Evolutionary conservation across 2,797 vertebrate species (phyloP), one percentile per base, ranked within the genome.

Genomic region (Silurus lanzhouensis): DNA sequence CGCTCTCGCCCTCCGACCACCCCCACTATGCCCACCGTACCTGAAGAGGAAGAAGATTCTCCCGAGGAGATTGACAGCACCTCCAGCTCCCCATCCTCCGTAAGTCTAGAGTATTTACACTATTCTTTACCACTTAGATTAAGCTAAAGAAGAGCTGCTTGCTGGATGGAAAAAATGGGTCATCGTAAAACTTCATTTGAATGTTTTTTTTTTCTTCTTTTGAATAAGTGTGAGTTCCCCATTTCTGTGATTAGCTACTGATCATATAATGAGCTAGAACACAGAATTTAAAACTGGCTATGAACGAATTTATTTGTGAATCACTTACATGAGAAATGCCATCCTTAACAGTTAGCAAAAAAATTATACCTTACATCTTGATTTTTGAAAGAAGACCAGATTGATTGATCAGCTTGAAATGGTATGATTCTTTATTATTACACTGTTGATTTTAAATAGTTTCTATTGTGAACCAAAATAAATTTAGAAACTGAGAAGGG

Each of bases 31-130:
- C 97, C 98, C 93, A 97, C 96, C 44, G 91, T 96, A 90, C 97
- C 98, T 0, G 97, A 98, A 92, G 97, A 98, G 48, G 96, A 97
- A 83, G 97, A 97, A 93, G 97, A 97, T 91, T 95, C 96, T 71
- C 94, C 95, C 5, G 97, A 97, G 89, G 94, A 96, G 84, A 91
- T 96, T 86, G 94, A 96, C 91, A 94, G 94, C 90, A 93, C 92
- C 85, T 95, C 95, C 89, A 94, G 93, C 84, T 93, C 94, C 66
- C 93, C 95, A 25, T 93, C 92, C 89, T 95, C 95, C 92, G 98
- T 99, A 92, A 98, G 95, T 92, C 19, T 9, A 38, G 25, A 31
- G 14, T 31, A 12, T 12, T 44, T 20, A 60, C 27, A 64, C 9
- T 66, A 46, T n/a, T 79, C 63, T 63, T 80, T 5, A 20, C 76